Percentiles rank a stretch among this genome's conserved stretches.
Conservation (phyloP, 2,113 vertebrate genomes). For the Thomomys bottae region DNA sequence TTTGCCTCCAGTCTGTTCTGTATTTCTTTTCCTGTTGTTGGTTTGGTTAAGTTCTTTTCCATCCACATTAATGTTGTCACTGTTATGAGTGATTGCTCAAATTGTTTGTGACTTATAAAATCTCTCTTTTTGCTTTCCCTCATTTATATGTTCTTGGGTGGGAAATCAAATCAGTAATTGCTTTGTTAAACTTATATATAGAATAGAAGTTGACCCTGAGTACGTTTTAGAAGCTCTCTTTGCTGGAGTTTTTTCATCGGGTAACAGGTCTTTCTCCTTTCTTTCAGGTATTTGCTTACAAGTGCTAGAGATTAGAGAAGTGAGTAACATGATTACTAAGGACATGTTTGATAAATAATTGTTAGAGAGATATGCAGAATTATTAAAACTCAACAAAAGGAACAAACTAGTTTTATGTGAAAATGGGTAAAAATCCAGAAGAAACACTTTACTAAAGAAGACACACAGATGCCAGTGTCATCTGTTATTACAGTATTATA, state of each 20-base stretch:
- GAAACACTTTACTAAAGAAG: no score
- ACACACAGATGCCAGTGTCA: no score
- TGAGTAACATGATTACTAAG: background rate
- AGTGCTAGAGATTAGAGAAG: background rate
- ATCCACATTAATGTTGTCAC: background rate
- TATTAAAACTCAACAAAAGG: no score
- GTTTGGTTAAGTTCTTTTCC: slow-evolving; percentile 7
- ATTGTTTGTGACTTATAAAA: slow-evolving; percentile 27
- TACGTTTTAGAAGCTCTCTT: background rate
- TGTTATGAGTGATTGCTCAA: background rate
- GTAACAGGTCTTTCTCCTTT: background rate
- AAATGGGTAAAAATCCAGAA: no score
- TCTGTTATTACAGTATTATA: no score
- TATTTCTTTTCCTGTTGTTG: background rate
- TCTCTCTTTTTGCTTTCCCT: background rate
- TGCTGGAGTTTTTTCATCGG: background rate
- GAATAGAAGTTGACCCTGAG: background rate
- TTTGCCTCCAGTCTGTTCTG: background rate
- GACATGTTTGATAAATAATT: background rate
- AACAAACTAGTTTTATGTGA: no score
- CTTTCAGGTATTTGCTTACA: slow-evolving; percentile 1
- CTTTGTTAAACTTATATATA: slow-evolving; percentile 23
- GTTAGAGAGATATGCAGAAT: no score
- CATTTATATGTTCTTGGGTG: background rate
- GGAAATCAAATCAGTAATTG: background rate